A percentile compares a stretch with the other conserved stretches of the same genome.
Evolutionary conservation across 2,888 invertebrate species (phyloP).

Genomic region (Drosophila tanythrix): DNA sequence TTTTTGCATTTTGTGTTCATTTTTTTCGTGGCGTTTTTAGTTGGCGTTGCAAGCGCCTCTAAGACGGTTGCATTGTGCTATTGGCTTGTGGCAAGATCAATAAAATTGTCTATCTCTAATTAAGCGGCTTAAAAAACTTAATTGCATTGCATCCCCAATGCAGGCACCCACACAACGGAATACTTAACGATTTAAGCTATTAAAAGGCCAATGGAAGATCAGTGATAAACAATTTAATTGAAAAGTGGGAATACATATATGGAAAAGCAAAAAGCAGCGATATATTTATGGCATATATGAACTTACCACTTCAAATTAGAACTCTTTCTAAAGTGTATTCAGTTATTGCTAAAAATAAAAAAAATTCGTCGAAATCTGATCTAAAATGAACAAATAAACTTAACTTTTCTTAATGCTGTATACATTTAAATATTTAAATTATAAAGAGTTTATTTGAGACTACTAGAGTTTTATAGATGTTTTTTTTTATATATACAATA

Average conservation of each 20-base stretch:
- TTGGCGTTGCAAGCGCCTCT: conserved; percentile 35
- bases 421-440: background rate
- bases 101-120: conserved; percentile 47
- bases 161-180: conserved; percentile 8
- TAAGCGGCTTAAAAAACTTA: conserved; percentile 31
- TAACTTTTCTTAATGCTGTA: background rate
- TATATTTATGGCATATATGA: background rate
- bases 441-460: background rate
- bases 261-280: background rate
- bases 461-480: background rate
- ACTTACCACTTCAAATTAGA: background rate
- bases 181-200: conserved; percentile 5
- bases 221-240: conserved; percentile 12
- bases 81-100: conserved; percentile 34
- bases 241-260: conserved; percentile 1
- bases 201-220: background rate
- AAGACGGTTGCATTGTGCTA: conserved; percentile 46
- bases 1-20: conserved; percentile 40
- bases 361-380: background rate
- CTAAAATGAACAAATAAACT: background rate
- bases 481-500: background rate
- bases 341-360: background rate
- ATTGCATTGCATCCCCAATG: conserved; percentile 35
- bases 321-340: background rate
- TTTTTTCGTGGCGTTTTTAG: conserved; percentile 24